Evolutionary conservation across 2,113 vertebrate species (phyloP).

Genomic region (Ceratotherium simum): DNA sequence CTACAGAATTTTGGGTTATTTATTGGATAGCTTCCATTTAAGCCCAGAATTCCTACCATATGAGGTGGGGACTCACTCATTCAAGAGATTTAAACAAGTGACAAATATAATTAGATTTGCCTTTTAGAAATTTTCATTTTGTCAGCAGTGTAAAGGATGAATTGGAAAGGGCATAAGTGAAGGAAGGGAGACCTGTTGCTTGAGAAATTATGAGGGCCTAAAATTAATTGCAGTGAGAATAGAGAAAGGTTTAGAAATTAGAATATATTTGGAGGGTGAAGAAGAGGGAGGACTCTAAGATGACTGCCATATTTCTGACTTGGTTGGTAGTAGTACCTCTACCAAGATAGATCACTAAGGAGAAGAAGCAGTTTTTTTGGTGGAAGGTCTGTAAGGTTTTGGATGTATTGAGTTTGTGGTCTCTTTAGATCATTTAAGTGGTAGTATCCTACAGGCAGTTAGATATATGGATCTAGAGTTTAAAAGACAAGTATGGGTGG

Average conservation of each 20-base stretch:
- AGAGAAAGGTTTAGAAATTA: conserved; percentile 30
- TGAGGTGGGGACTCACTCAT: background rate
- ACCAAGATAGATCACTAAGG: background rate
- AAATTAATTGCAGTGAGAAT: background rate
- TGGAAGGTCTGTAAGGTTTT: background rate
- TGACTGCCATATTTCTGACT: background rate
- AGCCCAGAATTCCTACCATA: background rate
- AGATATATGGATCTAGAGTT: background rate
- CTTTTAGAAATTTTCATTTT: conserved; percentile 59
- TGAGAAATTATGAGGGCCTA: conserved; percentile 22
- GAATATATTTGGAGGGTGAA: background rate
- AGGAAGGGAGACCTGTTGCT: conserved; percentile 5
- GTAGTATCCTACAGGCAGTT: background rate
- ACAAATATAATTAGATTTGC: conserved; percentile 35
- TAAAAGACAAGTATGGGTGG: background rate
- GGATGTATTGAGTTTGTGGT: background rate
- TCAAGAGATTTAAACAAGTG: conserved; percentile 5
- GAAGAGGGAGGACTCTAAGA: background rate
- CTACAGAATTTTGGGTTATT: background rate
- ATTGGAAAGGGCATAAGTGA: background rate
- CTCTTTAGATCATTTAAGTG: background rate
- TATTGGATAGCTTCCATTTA: conserved; percentile 17
- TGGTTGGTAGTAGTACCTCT: background rate
- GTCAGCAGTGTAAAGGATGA: background rate
- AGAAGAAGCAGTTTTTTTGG: background rate